Percentiles rank a stretch among this genome's conserved stretches.
These are phyloP conservation scores for Stegastes partitus DNA, from an alignment of 2,113 vertebrate species.

Conservation along the genomic window DNA sequence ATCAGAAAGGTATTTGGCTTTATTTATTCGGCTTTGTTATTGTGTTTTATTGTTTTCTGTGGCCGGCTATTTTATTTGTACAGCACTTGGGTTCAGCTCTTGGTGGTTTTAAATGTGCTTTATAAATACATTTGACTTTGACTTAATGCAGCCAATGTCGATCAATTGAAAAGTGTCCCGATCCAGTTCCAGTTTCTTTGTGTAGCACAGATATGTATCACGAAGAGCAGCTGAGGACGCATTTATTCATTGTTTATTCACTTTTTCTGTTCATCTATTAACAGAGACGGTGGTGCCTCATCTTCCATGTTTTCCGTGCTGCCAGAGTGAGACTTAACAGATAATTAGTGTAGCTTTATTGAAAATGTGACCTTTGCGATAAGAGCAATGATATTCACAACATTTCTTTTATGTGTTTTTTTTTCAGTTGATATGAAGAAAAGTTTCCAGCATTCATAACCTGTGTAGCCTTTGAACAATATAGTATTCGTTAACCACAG, in stretches of 20 bases:
- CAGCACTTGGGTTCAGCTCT: too few relatives aligned
- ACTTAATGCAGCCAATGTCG: not conserved
- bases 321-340: conserved; percentile 7
- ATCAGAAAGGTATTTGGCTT: conserved; percentile 7
- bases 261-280: conserved; percentile 16
- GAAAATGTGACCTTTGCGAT: conserved; percentile 34
- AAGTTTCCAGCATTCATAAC: not conserved
- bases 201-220: not conserved
- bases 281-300: not conserved
- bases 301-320: not conserved
- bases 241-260: not conserved
- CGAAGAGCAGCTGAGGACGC: not conserved
- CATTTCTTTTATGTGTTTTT: not conserved
- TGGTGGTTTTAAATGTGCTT: too few relatives aligned
- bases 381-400: not conserved
- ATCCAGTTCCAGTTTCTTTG: conserved; percentile 19
- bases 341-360: conserved; percentile 31
- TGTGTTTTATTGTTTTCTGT: too few relatives aligned
- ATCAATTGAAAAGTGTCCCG: conserved; percentile 11
- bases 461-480: not conserved
- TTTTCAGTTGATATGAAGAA: not conserved
- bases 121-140: too few relatives aligned
- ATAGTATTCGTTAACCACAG: too few relatives aligned
- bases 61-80: too few relatives aligned
- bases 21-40: not conserved